Conservation (phyloP, 2,797 vertebrate species). For the Poecile montanus region DNA sequence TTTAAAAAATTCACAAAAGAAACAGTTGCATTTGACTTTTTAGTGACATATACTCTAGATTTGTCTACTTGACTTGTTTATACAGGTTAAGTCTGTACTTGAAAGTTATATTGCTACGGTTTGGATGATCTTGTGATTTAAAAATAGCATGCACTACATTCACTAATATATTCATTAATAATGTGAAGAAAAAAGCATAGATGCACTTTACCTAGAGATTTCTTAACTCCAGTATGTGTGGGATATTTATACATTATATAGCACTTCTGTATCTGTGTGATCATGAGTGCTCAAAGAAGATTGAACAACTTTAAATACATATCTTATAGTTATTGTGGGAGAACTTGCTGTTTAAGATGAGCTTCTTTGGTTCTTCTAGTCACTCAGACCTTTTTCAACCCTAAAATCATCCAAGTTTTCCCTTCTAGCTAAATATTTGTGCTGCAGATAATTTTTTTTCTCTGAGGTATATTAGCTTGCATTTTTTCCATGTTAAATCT, state of each 20-base stretch:
- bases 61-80: not conserved
- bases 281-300: not conserved
- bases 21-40: not conserved
- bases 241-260: not conserved
- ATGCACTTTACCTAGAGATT: not conserved
- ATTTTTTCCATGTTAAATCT: conserved; percentile 30
- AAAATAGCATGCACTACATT: not conserved
- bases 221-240: not conserved
- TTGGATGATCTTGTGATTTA: not conserved
- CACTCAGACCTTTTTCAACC: not conserved
- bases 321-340: not conserved
- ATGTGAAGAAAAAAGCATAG: not conserved
- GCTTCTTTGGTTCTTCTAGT: not conserved
- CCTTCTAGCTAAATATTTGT: conserved; percentile 27
- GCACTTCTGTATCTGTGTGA: not conserved
- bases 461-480: not conserved
- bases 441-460: not conserved
- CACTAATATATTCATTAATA: not conserved
- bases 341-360: not conserved
- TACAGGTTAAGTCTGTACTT: not conserved
- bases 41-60: not conserved
- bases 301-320: not conserved
- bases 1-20: not conserved
- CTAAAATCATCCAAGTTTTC: not conserved
- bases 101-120: not conserved